A percentile compares a stretch with the other conserved stretches of the same genome.
Conservation (phyloP, 2,797 vertebrate genomes). For the Adrianichthys oophorus region DNA sequence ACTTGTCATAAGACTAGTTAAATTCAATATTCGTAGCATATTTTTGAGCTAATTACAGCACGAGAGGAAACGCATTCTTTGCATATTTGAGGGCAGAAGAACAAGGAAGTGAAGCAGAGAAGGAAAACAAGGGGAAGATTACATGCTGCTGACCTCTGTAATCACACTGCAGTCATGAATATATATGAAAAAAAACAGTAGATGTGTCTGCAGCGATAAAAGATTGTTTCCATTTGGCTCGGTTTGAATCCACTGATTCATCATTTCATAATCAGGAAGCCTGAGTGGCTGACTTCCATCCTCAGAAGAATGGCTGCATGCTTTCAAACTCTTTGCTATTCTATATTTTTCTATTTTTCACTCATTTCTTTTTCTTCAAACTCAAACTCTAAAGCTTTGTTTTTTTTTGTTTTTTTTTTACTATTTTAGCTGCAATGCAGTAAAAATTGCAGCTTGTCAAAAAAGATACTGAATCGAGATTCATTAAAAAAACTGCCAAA, state of each 20-base stretch:
- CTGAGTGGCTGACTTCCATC: slow-evolving; percentile 53
- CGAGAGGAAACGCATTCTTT: slow-evolving; percentile 54
- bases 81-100: slow-evolving; percentile 46
- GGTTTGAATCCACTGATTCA: slow-evolving; percentile 54
- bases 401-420: too few relatives aligned
- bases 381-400: too few relatives aligned
- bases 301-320: slow-evolving; percentile 37
- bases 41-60: slow-evolving; percentile 53
- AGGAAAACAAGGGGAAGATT: slow-evolving; percentile 36
- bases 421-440: too few relatives aligned
- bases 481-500: too few relatives aligned
- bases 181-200: slow-evolving; percentile 28
- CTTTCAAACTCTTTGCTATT: too few relatives aligned
- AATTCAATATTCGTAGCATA: slow-evolving; percentile 61
- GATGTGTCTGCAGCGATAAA: slow-evolving; percentile 42
- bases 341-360: too few relatives aligned
- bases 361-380: too few relatives aligned
- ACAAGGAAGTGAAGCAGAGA: slow-evolving; percentile 27
- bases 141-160: slow-evolving; percentile 49
- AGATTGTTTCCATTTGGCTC: slow-evolving; percentile 44
- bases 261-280: slow-evolving; percentile 57
- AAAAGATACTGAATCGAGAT: too few relatives aligned
- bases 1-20: slow-evolving; percentile 58
- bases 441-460: too few relatives aligned
- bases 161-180: slow-evolving; percentile 55